These are phyloP conservation scores for Hassar affinis DNA, from an alignment of 2,113 vertebrate genomes.

Conservation along the genomic window DNA sequence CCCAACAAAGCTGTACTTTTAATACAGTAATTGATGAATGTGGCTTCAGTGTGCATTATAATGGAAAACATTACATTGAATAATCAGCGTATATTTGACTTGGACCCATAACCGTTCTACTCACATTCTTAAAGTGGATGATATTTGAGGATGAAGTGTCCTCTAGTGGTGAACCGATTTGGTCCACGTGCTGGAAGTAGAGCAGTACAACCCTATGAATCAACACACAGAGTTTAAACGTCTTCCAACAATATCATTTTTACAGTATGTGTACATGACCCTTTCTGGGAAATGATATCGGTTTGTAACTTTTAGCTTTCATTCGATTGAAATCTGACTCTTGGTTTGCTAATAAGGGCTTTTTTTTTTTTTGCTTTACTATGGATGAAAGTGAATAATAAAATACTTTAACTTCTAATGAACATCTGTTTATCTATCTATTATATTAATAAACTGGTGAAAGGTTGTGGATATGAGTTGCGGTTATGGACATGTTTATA, in stretches of 20 bases:
- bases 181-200: too few relatives aligned
- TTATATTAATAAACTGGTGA: too few relatives aligned
- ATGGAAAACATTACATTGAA: background rate
- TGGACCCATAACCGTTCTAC: background rate
- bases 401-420: background rate
- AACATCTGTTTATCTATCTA: background rate
- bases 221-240: background rate
- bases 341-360: background rate
- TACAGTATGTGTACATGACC: background rate
- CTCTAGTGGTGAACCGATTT: slow-evolving; percentile 23
- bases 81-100: background rate
- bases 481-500: too few relatives aligned
- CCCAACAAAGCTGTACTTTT: background rate
- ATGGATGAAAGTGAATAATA: background rate
- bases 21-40: background rate
- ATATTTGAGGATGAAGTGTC: slow-evolving; percentile 14
- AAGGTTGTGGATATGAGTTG: too few relatives aligned
- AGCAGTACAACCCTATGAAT: background rate
- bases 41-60: too few relatives aligned
- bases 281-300: background rate
- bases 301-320: background rate
- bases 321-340: background rate
- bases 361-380: background rate
- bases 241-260: background rate
- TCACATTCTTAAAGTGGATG: background rate